Evolutionary conservation across 1,140 invertebrate genomes (phyloP).

Genomic region (Venustaconcha ellipsiformis): DNA sequence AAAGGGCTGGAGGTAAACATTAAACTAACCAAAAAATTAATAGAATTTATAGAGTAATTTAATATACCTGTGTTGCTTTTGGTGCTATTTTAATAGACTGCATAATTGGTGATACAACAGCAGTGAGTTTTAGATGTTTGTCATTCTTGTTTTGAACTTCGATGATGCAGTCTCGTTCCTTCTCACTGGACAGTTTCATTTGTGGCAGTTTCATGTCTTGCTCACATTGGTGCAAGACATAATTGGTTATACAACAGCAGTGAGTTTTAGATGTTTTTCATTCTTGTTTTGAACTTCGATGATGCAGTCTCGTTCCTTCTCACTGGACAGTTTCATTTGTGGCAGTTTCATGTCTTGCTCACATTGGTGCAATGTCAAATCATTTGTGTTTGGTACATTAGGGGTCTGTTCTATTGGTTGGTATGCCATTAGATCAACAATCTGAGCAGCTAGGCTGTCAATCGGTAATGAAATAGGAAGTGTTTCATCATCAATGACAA

Average conservation of each 20-base stretch:
- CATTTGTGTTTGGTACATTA: slow-evolving; percentile 8
- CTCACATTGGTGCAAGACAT: slow-evolving; percentile 33
- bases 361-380: slow-evolving; percentile 16
- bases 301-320: slow-evolving; percentile 31
- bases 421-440: slow-evolving; percentile 32
- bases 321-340: slow-evolving; percentile 22
- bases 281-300: slow-evolving; percentile 12
- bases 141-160: slow-evolving; percentile 12
- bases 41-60: too few species aligned
- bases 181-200: slow-evolving; percentile 26
- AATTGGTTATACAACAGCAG: too few species aligned
- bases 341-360: slow-evolving; percentile 38
- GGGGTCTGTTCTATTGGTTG: slow-evolving; percentile 11
- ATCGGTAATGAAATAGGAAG: slow-evolving; percentile 27
- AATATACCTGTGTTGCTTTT: neutral
- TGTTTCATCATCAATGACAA: neutral
- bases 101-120: slow-evolving; percentile 45
- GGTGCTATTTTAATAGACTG: slow-evolving; percentile 31
- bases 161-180: slow-evolving; percentile 23
- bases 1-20: too few species aligned
- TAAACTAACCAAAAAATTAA: too few species aligned
- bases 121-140: slow-evolving; percentile 32
- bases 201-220: slow-evolving; percentile 37
- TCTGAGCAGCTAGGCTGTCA: slow-evolving; percentile 45
- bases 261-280: slow-evolving; percentile 26